Evolutionary conservation across 2,888 invertebrate species (phyloP), one percentile per base, ranked within the genome.

Genomic region (Stenotaenia linearis): DNA sequence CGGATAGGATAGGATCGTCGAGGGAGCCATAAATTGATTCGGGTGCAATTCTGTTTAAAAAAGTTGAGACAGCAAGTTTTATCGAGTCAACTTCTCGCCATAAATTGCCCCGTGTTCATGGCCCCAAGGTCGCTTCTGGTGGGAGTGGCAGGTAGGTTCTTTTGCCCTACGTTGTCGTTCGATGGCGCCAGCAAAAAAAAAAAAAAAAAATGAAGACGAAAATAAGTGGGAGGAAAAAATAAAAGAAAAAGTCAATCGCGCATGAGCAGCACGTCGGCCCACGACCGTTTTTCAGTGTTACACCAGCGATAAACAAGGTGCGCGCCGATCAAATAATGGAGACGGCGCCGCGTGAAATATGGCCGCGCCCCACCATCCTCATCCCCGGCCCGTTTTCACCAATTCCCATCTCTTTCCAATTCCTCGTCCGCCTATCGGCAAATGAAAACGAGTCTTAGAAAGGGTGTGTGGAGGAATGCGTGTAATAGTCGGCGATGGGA

Each of bases 51-150:
- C 69, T 69, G 69, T 69, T 69, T 69, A 69, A 69, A 69, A 69
- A 69, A 69, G 69, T 69, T 69, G 69, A 69, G 69, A 69, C 69
- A 69, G 69, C 69, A 69, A 69, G 69, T 69, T 69, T 69, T 69
- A 69, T 69, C 69, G 69, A 69, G 25, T 69, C 12, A 23, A 69
- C 25, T 69, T 69, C 69, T 69, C 28, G 69, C 69, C 23, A 69
- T 69, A 69, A 69, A 69, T 69, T 69, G 69, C 28, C 25, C 28
- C 10, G 28, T 25, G 69, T 28, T 69, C 69, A 15, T 25, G 69
- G 69, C 69, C 23, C 23, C 69, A 23, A 69, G 28, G 69, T 69
- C 40, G 40, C 40, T 40, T 15, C 40, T 40, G 40, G 40, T 12
- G 40, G 7, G 40, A 40, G 15, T 40, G 40, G 40, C 40, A 40